phyloP scores from a whole-genome alignment of 2,888 invertebrate species.

The Eupithecia subumbrata region DNA sequence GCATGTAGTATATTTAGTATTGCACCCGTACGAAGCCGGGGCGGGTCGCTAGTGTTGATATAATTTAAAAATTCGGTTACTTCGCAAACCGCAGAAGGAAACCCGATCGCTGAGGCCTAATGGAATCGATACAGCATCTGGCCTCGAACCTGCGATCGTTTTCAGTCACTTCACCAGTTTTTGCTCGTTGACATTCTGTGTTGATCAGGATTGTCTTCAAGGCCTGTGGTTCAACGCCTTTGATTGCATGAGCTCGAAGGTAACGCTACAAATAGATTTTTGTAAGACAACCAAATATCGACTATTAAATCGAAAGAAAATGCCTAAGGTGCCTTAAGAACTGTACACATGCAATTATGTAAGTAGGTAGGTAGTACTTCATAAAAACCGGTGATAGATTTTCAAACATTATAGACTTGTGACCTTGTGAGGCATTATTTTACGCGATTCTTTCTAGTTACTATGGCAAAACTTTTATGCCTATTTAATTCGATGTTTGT shows the following conservation, averaged over 20 bases:
- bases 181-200: constrained; percentile 52
- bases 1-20: too few relatives aligned
- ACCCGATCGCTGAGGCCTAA: constrained; percentile 46
- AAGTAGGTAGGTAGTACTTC: too few relatives aligned
- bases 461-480: too few relatives aligned
- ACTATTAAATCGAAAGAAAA: too few relatives aligned
- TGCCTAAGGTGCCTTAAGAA: too few relatives aligned
- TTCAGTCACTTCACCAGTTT: constrained; percentile 58
- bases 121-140: constrained; percentile 59
- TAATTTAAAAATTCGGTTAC: neutral
- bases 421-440: neutral
- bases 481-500: too few relatives aligned
- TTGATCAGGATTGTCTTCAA: constrained; percentile 28
- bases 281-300: neutral
- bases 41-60: neutral
- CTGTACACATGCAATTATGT: too few relatives aligned
- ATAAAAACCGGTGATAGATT: too few relatives aligned
- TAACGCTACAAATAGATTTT: neutral
- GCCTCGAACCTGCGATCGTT: constrained; percentile 35
- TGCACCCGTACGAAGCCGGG: too few relatives aligned
- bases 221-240: constrained; percentile 19
- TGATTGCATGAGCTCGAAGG: neutral
- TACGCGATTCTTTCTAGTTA: too few relatives aligned
- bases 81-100: constrained; percentile 53
- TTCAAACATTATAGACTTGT: too few relatives aligned